These are phyloP conservation scores for Cuniculus paca DNA, from an alignment of 2,797 vertebrate genomes.

Conservation along the genomic window DNA sequence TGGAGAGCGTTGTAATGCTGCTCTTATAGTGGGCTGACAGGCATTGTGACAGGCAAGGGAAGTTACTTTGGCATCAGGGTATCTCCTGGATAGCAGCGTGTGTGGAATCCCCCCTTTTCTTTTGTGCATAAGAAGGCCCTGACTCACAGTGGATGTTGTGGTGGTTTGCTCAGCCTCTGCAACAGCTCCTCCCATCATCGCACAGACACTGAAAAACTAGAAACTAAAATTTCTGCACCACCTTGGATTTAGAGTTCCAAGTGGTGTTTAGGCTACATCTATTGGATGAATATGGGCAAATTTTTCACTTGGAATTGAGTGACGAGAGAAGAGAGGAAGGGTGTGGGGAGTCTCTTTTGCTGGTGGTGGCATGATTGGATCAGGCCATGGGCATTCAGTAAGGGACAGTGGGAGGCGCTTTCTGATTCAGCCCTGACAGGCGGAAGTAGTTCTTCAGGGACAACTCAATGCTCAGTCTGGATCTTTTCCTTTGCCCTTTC, in stretches of 20 bases:
- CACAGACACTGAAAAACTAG: neutral
- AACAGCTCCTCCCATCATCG: neutral
- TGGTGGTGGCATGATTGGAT: neutral
- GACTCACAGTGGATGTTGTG: neutral
- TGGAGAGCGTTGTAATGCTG: neutral
- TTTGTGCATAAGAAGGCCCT: neutral
- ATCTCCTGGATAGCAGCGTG: neutral
- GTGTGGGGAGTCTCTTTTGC: neutral
- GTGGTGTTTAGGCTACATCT: neutral
- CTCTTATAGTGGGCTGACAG: neutral
- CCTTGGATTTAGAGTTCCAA: neutral
- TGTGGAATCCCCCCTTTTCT: neutral
- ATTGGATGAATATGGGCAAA: neutral
- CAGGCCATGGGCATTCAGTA: neutral
- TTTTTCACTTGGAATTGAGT: neutral
- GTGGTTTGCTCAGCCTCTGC: neutral
- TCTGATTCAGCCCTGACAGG: neutral
- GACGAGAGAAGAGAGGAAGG: neutral
- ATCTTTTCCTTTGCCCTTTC: neutral
- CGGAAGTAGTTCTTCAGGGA: neutral
- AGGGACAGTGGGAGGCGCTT: neutral
- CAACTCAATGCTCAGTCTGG: neutral
- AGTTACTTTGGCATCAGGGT: neutral
- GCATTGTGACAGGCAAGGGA: neutral
- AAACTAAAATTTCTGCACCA: neutral